Evolutionary conservation across 1,140 invertebrate species (phyloP).

Genomic region (Acromyrmex charruanus): DNA sequence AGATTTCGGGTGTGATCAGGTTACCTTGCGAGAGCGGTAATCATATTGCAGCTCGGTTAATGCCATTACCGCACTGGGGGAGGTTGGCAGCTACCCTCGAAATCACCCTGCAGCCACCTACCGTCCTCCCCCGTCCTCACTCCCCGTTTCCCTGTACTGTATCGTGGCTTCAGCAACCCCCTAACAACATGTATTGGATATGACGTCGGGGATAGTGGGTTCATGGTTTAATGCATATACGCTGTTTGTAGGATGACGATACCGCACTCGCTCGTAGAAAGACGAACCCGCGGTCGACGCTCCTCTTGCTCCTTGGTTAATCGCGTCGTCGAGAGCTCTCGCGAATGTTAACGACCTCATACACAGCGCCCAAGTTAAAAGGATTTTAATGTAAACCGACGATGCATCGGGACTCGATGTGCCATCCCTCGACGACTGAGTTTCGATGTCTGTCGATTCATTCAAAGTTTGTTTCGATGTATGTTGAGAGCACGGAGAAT

Average conservation of each 20-base stretch:
- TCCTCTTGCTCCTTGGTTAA: slow-evolving; percentile 71
- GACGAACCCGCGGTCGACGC: slow-evolving; percentile 63
- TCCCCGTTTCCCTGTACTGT: slow-evolving; percentile 32
- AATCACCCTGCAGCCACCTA: slow-evolving; percentile 76
- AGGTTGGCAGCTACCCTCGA: slow-evolving; percentile 79
- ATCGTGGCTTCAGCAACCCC: slow-evolving; percentile 66
- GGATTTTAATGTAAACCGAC: slow-evolving; percentile 73
- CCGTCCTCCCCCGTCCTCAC: slow-evolving; percentile 21
- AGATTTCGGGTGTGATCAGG: slow-evolving; percentile 85
- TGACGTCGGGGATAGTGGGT: slow-evolving; percentile 84
- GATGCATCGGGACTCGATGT: slow-evolving; percentile 54
- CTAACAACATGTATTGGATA: slow-evolving; percentile 84
- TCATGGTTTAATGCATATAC: slow-evolving; percentile 85
- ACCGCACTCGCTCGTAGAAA: slow-evolving; percentile 74
- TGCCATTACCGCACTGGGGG: slow-evolving; percentile 84
- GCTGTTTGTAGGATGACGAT: slow-evolving; percentile 77
- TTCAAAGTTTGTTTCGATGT: slow-evolving; percentile 62
- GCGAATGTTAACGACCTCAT: slow-evolving; percentile 60
- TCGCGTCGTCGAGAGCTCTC: slow-evolving; percentile 68
- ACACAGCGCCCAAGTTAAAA: slow-evolving; percentile 62
- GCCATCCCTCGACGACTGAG: slow-evolving; percentile 54
- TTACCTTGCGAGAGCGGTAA: slow-evolving; percentile 86
- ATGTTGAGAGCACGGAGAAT: neutral
- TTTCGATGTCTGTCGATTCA: slow-evolving; percentile 63
- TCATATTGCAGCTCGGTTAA: slow-evolving; percentile 87